Evolutionary conservation across 2,113 vertebrate species (phyloP), one percentile per base, ranked within the genome.

Genomic region (Paramisgurnus dabryanus): DNA sequence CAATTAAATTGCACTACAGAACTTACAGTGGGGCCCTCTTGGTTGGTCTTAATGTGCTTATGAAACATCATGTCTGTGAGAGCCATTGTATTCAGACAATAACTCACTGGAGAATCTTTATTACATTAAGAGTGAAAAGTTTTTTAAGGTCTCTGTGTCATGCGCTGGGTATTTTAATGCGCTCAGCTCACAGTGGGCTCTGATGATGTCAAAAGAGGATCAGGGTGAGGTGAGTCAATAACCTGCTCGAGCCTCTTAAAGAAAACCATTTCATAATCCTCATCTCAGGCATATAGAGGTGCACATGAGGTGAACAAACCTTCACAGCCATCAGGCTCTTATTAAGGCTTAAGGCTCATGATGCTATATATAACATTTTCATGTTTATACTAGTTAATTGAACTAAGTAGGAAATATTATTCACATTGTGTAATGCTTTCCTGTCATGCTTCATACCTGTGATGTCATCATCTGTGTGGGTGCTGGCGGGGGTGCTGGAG

Each of bases 401-500:
- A 34, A 34, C 2, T 34, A 34, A 34, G 27, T 34, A 34, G 45
- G 45, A 47, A 4, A 47, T 10, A 47, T 7, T 47, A 6, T 10
- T 47, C 7, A 27, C 49, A 69, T 15, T 50, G 12, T 7, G 4
- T 50, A 71, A 10, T 57, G 50, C 34, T 71, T 65, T 41, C 65
- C 47, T 55, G 65, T 73, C 76, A 50, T 49, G 39, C 4, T n/a
- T 18, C 84, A 89, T 18, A 94, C 93, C 91, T 93, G 88, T 77
- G 80, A 83, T 73, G 12, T 49, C 12, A 12, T 68, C 0, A 27
- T 73, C 3, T 90, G 55, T 12, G 86, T 74, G 1, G 71, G 67
- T 27, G 60, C 84, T 47, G 80, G 82, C 0, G 95, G 96, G 22
- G 95, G 95, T 27, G 90, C 93, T 0, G 98, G 96, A 47, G 96